Base-by-base conservation (phyloP, 2,797 vertebrate species). In the Sebastes minor region DNA sequence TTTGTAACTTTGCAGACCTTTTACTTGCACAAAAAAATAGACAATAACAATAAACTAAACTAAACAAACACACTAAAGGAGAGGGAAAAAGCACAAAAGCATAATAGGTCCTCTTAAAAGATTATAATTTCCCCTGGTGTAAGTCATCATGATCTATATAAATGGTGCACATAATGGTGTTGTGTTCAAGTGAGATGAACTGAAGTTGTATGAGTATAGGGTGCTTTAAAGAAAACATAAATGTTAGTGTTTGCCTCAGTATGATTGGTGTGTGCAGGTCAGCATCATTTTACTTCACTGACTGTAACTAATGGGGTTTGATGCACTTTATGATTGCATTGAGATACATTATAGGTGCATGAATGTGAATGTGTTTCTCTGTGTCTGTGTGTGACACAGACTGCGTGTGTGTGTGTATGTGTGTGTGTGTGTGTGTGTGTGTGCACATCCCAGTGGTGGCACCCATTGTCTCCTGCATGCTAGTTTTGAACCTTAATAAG, bases 401-500 rank as follows among this genome's bases (percentile, higher is more conserved):
- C 46, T 49, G 38, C 0, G 38, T 42, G 33, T 35, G 33, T 35
- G 33, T 35, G 20, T 49, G 32, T 68, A 28, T 53, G 20, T 49
- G 32, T 68, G 32, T 53, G 62, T 63, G 53, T 72, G 49, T 72
- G 38, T 30, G 72, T 81, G 79, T 32, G 11, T 68, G 60, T 64
- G 23, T 9, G 38, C 75, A 74, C 23, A 65, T 81, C 55, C 28
- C 32, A 25, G 73, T 23, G 27, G 79, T 57, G 20, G 68, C 62
- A 28, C 55, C 82, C 64, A 74, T 71, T 85, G 81, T 88, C 82
- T 86, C 64, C 73, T 18, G 69, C 80, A 82, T 77, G 80, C 86
- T 88, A 86, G 85, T 93, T 94, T 90, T 90, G 82, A 94, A 93
- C 93, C 88, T 93, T 94, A 94, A 94, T 94, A 95, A 93, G 91